A percentile compares a stretch with the other conserved stretches of the same genome.
These are phyloP conservation scores for Netelia virgata DNA, from an alignment of 2,888 invertebrate species.

Conservation along the genomic window DNA sequence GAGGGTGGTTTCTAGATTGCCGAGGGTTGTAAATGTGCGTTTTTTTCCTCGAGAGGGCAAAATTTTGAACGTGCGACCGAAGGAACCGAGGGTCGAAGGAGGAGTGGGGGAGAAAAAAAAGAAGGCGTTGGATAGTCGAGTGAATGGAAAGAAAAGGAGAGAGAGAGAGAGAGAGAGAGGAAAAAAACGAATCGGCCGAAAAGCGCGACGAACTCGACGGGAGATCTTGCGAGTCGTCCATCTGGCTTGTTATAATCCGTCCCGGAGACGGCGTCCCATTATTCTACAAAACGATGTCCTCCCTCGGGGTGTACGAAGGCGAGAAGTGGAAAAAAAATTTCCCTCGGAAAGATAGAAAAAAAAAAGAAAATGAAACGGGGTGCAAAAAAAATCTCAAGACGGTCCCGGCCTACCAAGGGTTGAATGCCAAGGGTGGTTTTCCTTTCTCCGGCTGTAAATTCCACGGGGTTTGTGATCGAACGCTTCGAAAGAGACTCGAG, in stretches of 20 bases:
- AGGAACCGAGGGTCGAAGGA: background rate
- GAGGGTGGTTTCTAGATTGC: slow-evolving; percentile 2
- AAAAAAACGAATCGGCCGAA: background rate
- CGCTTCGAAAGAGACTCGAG: background rate
- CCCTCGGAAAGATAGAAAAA: background rate
- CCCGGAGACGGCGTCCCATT: slow-evolving; percentile 35
- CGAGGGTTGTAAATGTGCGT: slow-evolving; percentile 1
- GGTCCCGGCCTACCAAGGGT: background rate
- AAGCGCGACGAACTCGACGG: slow-evolving; percentile 26
- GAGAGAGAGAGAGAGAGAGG: background rate
- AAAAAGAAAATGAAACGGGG: no score
- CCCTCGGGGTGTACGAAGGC: background rate
- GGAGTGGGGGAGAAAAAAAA: background rate
- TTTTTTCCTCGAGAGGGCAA: slow-evolving; percentile 24
- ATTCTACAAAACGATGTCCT: slow-evolving; percentile 39
- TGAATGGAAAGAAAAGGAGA: slow-evolving; percentile 1
- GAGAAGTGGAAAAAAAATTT: slow-evolving; percentile 30
- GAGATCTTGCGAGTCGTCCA: slow-evolving; percentile 20
- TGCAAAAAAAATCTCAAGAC: slow-evolving; percentile 11
- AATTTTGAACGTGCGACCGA: slow-evolving; percentile 27
- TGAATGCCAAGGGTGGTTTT: background rate
- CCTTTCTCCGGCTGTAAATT: background rate
- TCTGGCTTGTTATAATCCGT: slow-evolving; percentile 46
- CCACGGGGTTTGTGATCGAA: background rate
- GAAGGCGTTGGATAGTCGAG: background rate